Evolutionary conservation across 2,888 invertebrate genomes (phyloP).

Genomic region (Tachina fera): DNA sequence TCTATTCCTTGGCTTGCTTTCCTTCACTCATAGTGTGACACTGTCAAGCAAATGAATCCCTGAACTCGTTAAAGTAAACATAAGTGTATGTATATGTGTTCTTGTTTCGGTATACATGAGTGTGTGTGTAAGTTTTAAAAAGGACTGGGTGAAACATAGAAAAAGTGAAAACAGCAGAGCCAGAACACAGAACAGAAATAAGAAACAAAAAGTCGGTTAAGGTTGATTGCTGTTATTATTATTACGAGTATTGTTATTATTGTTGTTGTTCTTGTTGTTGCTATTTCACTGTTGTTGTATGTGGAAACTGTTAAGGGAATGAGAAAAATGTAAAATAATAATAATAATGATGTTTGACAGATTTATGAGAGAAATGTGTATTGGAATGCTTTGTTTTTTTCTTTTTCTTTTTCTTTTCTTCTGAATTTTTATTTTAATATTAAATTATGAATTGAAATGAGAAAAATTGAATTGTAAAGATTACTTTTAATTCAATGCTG

Average conservation of each 20-base stretch:
- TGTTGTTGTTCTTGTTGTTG: conserved; percentile 6
- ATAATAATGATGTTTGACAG: conserved; percentile 64
- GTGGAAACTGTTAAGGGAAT: conserved; percentile 31
- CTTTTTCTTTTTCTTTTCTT: neutral
- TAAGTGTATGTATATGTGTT: neutral
- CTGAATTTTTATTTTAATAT: neutral
- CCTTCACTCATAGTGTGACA: conserved; percentile 36
- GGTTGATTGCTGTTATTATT: conserved; percentile 59
- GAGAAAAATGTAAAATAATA: conserved; percentile 48
- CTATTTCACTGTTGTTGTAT: neutral
- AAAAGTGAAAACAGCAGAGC: neutral
- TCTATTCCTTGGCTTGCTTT: conserved; percentile 17
- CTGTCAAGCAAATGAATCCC: conserved; percentile 41
- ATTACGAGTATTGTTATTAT: neutral
- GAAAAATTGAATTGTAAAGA: neutral
- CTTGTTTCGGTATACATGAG: conserved; percentile 38
- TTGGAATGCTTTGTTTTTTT: conserved; percentile 22
- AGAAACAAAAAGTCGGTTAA: conserved; percentile 59
- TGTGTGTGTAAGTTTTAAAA: neutral
- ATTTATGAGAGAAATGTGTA: conserved; percentile 54
- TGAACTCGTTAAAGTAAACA: conserved; percentile 4
- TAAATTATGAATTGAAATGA: conserved; percentile 3
- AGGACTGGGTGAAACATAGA: neutral
- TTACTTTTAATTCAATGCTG: neutral
- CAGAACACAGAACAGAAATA: conserved; percentile 21